phyloP scores from a whole-genome alignment of 2,113 vertebrate genomes.

The Tragelaphus strepsiceros region DNA sequence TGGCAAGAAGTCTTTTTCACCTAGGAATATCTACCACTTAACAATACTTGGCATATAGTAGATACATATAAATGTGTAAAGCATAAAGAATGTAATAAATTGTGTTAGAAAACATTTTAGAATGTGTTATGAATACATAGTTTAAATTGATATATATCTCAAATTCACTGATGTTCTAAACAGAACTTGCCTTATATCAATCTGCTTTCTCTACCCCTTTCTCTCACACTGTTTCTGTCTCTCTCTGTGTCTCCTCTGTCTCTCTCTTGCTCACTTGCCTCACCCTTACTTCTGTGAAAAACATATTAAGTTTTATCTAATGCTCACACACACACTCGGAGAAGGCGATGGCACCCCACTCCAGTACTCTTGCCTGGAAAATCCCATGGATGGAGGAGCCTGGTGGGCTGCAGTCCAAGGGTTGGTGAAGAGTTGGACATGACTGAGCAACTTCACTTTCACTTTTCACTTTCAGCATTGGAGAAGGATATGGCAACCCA shows the following conservation, averaged over 20 bases:
- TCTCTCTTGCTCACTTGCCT: background rate
- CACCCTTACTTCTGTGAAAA: background rate
- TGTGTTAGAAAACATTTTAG: constrained; percentile 24
- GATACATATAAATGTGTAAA: background rate
- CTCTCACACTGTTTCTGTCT: background rate
- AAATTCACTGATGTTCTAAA: background rate
- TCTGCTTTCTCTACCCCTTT: background rate
- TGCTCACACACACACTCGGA: background rate
- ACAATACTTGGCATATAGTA: background rate
- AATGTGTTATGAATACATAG: background rate
- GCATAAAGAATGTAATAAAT: background rate
- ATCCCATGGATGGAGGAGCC: no score
- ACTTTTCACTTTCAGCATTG: no score
- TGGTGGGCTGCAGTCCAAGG: no score
- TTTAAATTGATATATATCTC: background rate
- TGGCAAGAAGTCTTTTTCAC: background rate
- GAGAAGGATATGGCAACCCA: no score
- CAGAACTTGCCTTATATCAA: background rate
- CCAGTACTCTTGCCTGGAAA: no score
- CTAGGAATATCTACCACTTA: background rate
- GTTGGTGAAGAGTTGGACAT: no score
- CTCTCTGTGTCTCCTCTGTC: background rate
- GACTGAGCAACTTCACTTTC: no score
- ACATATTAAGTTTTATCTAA: background rate
- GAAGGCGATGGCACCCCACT: no score